Percentiles rank a stretch among this genome's conserved stretches.
phyloP scores from a whole-genome alignment of 1,140 invertebrate species.

The Papilio glaucus region DNA sequence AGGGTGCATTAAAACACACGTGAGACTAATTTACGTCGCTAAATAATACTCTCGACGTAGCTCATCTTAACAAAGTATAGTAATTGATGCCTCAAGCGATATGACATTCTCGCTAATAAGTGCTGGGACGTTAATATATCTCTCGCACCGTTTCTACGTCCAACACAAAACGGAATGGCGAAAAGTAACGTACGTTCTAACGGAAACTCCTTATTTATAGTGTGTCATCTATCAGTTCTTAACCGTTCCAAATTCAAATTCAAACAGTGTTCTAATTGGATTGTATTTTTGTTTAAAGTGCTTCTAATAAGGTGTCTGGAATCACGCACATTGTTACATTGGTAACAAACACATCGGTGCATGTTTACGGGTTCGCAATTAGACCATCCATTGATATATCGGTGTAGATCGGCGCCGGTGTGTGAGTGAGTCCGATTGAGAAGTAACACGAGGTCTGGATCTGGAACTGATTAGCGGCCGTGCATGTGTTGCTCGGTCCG shows the following conservation, averaged over 20 bases:
- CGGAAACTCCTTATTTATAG: slow-evolving; percentile 75
- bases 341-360: slow-evolving; percentile 72
- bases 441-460: slow-evolving; percentile 71
- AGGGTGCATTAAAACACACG: slow-evolving; percentile 80
- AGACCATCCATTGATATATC: slow-evolving; percentile 78
- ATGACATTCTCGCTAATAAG: slow-evolving; percentile 75
- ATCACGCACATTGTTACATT: slow-evolving; percentile 75
- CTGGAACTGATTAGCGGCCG: slow-evolving; percentile 77
- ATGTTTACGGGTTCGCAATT: slow-evolving; percentile 79
- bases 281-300: slow-evolving; percentile 80
- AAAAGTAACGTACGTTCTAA: slow-evolving; percentile 56
- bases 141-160: slow-evolving; percentile 46
- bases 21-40: slow-evolving; percentile 79
- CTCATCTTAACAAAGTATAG: slow-evolving; percentile 73
- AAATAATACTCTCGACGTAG: slow-evolving; percentile 64
- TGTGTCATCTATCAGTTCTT: slow-evolving; percentile 79
- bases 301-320: slow-evolving; percentile 74
- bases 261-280: slow-evolving; percentile 79
- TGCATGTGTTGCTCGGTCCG: slow-evolving; percentile 67
- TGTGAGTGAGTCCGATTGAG: slow-evolving; percentile 70
- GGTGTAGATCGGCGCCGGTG: slow-evolving; percentile 57
- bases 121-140: slow-evolving; percentile 68
- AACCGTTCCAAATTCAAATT: slow-evolving; percentile 78
- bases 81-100: slow-evolving; percentile 75
- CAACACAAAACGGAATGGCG: slow-evolving; percentile 55